phyloP scores from a whole-genome alignment of 2,888 invertebrate species.

The Lissonota sp. region DNA sequence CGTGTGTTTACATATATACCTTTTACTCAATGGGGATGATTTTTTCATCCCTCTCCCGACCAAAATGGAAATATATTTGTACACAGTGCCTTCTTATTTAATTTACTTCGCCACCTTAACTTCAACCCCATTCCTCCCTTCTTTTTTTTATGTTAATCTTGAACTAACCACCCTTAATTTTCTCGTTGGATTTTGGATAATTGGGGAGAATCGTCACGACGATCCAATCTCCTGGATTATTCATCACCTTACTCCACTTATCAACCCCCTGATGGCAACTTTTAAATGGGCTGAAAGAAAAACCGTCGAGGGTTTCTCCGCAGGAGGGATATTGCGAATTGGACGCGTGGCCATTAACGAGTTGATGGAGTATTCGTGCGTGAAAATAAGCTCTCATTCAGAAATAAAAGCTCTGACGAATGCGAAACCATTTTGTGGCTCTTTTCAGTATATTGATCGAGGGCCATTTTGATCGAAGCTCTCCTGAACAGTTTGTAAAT shows the following conservation, averaged over 20 bases:
- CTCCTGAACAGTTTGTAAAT: no score
- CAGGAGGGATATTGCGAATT: no score
- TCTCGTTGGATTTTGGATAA: conserved; percentile 53
- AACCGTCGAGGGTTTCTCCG: background rate
- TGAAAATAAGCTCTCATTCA: no score
- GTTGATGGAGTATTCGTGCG: no score
- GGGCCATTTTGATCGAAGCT: no score
- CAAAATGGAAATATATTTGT: conserved; percentile 28
- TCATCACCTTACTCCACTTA: conserved; percentile 30
- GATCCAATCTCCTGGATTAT: conserved; percentile 13
- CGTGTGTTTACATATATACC: no score
- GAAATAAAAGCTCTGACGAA: no score
- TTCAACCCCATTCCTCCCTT: background rate
- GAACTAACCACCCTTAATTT: conserved; percentile 44
- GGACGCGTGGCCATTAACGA: no score
- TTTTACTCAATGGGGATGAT: background rate
- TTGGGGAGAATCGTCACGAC: conserved; percentile 13
- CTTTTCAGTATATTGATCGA: no score
- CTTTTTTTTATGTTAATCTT: conserved; percentile 19
- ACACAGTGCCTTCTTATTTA: background rate
- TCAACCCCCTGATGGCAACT: background rate
- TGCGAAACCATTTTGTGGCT: no score
- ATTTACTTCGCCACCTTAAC: conserved; percentile 1
- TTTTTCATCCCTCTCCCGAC: conserved; percentile 18
- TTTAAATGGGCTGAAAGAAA: conserved; percentile 13